Evolutionary conservation across 2,797 vertebrate genomes (phyloP).

Genomic region (Graptemys geographica): DNA sequence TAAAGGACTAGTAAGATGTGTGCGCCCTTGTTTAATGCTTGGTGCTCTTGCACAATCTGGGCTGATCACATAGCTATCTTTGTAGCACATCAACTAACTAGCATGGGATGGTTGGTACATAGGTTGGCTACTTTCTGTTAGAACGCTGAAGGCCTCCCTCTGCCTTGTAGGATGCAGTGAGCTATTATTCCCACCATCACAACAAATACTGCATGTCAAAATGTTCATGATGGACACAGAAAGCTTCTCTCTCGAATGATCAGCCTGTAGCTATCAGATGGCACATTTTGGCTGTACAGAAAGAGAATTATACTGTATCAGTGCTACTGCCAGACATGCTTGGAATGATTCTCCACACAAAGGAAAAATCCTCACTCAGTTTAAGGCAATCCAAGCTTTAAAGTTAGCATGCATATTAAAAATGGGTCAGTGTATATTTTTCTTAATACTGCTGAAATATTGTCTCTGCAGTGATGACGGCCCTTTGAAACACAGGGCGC

Average conservation of each 20-base stretch:
- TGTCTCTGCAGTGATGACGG: neutral
- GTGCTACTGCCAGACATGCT: slow-evolving; percentile 11
- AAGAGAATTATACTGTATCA: slow-evolving; percentile 3
- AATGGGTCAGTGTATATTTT: neutral
- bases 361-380: neutral
- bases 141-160: neutral
- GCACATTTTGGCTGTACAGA: neutral
- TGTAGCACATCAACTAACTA: slow-evolving; percentile 12
- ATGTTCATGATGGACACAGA: slow-evolving; percentile 14
- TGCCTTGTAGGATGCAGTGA: neutral
- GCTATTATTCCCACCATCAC: slow-evolving; percentile 1
- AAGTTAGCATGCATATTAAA: neutral
- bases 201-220: neutral
- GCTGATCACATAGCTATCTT: neutral
- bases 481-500: neutral
- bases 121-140: neutral
- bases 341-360: neutral
- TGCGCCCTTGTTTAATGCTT: neutral
- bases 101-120: neutral
- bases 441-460: neutral
- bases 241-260: neutral
- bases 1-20: neutral
- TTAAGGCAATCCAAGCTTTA: neutral
- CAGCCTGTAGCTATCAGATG: slow-evolving; percentile 1
- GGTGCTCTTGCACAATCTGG: neutral